A percentile compares a stretch with the other conserved stretches of the same genome.
Evolutionary conservation across 2,113 vertebrate species (phyloP).

Genomic region (Psittacus erithacus): DNA sequence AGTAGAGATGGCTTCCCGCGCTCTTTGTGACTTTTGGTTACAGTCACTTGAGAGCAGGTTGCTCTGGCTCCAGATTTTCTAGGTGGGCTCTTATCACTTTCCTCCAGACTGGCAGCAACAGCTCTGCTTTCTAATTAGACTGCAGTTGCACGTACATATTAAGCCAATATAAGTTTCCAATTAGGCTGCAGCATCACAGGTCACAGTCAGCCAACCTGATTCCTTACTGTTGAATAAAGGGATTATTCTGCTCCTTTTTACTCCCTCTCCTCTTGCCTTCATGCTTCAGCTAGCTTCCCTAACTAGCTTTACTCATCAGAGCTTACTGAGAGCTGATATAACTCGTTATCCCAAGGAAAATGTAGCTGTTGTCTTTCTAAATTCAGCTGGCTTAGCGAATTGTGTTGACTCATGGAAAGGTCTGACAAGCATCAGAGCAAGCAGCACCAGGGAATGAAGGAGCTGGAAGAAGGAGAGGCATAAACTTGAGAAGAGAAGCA

Average conservation of each 20-base stretch:
- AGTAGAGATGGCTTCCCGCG: neutral
- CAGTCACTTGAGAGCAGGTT: neutral
- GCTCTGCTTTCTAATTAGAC: constrained; percentile 1
- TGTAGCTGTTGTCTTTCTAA: neutral
- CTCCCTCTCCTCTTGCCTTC: neutral
- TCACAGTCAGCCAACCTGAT: neutral
- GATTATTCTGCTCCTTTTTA: constrained; percentile 11
- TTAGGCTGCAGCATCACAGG: neutral
- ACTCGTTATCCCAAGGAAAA: neutral
- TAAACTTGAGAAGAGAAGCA: neutral
- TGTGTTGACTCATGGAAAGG: neutral
- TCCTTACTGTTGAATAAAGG: neutral
- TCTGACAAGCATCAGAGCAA: neutral
- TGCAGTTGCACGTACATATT: constrained; percentile 5
- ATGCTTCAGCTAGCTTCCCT: neutral
- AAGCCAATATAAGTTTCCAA: neutral
- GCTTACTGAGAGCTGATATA: neutral
- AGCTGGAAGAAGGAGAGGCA: neutral
- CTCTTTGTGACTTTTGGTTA: neutral
- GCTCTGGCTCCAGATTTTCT: neutral
- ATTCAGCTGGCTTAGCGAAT: neutral
- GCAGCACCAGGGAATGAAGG: neutral
- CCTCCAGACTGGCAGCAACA: neutral
- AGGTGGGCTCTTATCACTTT: neutral
- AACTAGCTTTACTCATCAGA: neutral